A percentile compares a stretch with the other conserved stretches of the same genome.
Conservation (phyloP, 2,888 invertebrate genomes). For the Micoletzkya japonica region DNA sequence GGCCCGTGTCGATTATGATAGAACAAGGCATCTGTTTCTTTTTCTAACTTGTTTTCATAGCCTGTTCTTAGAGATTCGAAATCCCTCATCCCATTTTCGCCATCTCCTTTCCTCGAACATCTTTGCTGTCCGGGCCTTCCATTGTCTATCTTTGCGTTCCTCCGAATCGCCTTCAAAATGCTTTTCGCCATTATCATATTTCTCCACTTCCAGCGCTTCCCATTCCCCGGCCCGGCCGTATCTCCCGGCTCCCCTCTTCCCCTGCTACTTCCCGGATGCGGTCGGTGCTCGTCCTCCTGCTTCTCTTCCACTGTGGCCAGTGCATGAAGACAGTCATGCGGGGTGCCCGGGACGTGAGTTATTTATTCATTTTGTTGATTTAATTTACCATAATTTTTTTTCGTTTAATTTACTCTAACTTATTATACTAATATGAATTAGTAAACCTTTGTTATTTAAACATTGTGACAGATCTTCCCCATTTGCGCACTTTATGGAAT, state of each 20-base stretch:
- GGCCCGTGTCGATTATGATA: background rate
- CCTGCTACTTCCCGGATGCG: constrained; percentile 7
- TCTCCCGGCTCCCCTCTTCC: background rate
- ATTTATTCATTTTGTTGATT: background rate
- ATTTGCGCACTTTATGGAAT: too few relatives aligned
- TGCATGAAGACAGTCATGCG: constrained; percentile 30
- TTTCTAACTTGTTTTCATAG: background rate
- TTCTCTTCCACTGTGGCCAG: constrained; percentile 27
- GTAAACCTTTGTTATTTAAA: too few relatives aligned
- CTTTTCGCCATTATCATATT: too few relatives aligned
- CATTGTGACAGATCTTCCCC: too few relatives aligned
- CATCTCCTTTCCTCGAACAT: constrained; percentile 4
- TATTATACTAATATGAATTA: too few relatives aligned
- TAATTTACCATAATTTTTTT: background rate
- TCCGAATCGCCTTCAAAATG: too few relatives aligned
- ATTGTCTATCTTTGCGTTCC: background rate
- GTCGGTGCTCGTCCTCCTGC: constrained; percentile 22
- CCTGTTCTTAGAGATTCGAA: background rate
- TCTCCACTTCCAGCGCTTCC: background rate
- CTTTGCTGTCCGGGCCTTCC: background rate
- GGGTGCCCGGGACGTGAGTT: constrained; percentile 14
- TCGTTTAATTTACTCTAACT: background rate
- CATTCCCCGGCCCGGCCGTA: background rate
- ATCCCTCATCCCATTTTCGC: background rate
- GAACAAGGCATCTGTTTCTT: background rate